Conservation (phyloP, 2,888 invertebrate genomes). For the Amiota communis region DNA sequence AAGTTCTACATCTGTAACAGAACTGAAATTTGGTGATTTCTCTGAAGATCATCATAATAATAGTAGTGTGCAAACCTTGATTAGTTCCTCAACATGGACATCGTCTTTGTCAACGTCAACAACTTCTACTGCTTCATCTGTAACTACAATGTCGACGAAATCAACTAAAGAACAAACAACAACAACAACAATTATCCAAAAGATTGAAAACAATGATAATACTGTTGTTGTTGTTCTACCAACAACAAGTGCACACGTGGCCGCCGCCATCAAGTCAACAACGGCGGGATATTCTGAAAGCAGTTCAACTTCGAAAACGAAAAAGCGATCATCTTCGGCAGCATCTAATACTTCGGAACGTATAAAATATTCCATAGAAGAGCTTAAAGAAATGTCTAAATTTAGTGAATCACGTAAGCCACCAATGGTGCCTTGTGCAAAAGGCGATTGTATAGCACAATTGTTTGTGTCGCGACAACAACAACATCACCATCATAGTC, state of each 20-base stretch:
- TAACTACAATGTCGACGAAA: slow-evolving; percentile 23
- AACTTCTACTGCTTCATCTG: background rate
- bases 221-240: background rate
- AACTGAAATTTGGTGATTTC: slow-evolving; percentile 63
- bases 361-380: slow-evolving; percentile 59
- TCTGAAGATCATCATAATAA: slow-evolving; percentile 45
- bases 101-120: slow-evolving; percentile 20
- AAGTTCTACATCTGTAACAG: slow-evolving; percentile 32
- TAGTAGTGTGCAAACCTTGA: slow-evolving; percentile 23
- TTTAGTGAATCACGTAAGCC: slow-evolving; percentile 58
- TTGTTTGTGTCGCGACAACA: slow-evolving; percentile 64
- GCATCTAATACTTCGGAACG: background rate
- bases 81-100: slow-evolving; percentile 17
- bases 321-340: background rate
- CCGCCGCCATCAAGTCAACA: slow-evolving; percentile 19
- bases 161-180: slow-evolving; percentile 19
- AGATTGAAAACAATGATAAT: background rate
- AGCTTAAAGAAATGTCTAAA: slow-evolving; percentile 57
- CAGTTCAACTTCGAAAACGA: background rate
- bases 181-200: background rate
- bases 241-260: background rate
- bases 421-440: slow-evolving; percentile 63
- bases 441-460: slow-evolving; percentile 65
- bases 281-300: background rate
- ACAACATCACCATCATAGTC: slow-evolving; percentile 53